Evolutionary conservation across 2,888 invertebrate species (phyloP).

Genomic region (Pheosia gnoma): DNA sequence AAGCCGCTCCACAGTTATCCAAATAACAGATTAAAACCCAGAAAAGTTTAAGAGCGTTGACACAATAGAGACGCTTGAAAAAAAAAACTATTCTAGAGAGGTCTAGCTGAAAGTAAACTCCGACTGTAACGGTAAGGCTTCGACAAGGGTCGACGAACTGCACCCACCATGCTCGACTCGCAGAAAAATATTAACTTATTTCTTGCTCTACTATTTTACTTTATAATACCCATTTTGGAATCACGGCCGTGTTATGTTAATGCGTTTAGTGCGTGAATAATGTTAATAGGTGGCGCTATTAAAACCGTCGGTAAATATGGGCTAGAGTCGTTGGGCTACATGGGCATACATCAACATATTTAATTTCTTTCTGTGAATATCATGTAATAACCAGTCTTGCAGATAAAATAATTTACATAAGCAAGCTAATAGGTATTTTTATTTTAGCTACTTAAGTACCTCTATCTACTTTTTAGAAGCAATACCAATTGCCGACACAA

Average conservation of each 20-base stretch:
- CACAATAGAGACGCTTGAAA: slow-evolving; percentile 20
- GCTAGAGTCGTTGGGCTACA: too few species aligned
- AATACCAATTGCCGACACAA: neutral
- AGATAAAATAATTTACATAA: neutral
- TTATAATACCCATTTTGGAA: slow-evolving; percentile 7
- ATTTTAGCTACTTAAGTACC: too few species aligned
- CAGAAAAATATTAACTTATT: slow-evolving; percentile 55
- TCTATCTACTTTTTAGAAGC: neutral
- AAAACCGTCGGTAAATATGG: too few species aligned
- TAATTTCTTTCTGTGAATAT: too few species aligned
- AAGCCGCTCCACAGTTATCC: slow-evolving; percentile 8
- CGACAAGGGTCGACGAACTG: slow-evolving; percentile 60
- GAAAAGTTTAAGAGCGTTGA: slow-evolving; percentile 16
- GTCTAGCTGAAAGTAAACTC: slow-evolving; percentile 66
- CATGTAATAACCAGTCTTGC: neutral
- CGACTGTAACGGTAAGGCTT: slow-evolving; percentile 53
- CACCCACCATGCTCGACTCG: slow-evolving; percentile 45
- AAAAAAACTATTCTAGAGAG: slow-evolving; percentile 17
- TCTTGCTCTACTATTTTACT: slow-evolving; percentile 29
- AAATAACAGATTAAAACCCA: slow-evolving; percentile 3
- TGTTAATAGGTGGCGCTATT: neutral
- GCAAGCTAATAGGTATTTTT: too few species aligned
- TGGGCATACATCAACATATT: too few species aligned
- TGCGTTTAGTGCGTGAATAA: neutral
- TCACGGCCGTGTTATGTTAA: slow-evolving; percentile 21